These are phyloP conservation scores for Pluvialis apricaria DNA, from an alignment of 2,113 vertebrate species.

Conservation along the genomic window DNA sequence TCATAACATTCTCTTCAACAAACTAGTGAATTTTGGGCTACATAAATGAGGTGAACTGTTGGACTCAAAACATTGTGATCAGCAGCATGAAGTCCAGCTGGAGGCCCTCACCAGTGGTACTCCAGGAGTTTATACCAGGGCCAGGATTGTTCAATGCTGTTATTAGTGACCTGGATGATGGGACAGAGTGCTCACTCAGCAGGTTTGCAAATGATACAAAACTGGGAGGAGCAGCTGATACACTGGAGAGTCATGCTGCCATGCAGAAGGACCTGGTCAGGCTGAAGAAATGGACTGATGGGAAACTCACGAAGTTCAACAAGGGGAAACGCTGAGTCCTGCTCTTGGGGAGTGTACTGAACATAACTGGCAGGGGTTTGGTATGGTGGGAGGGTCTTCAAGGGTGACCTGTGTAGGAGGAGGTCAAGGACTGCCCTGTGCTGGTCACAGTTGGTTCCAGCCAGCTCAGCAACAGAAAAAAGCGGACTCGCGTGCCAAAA, in stretches of 20 bases:
- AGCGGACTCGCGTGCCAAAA: not conserved
- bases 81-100: not conserved
- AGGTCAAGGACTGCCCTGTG: not conserved
- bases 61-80: not conserved
- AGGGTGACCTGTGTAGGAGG: not conserved
- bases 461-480: not conserved
- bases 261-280: not conserved
- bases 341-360: not conserved
- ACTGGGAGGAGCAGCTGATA: not conserved
- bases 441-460: not conserved
- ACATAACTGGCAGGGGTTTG: not conserved
- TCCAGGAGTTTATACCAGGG: not conserved
- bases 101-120: not conserved
- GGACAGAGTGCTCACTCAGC: not conserved
- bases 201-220: not conserved
- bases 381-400: not conserved
- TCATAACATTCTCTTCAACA: not conserved
- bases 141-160: not conserved
- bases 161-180: not conserved
- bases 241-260: not conserved
- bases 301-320: not conserved
- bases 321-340: not conserved
- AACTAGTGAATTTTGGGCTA: not conserved
- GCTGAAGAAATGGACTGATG: not conserved
- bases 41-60: not conserved